Evolutionary conservation across 2,888 invertebrate species (phyloP).

Genomic region (Xanthia icteritia): DNA sequence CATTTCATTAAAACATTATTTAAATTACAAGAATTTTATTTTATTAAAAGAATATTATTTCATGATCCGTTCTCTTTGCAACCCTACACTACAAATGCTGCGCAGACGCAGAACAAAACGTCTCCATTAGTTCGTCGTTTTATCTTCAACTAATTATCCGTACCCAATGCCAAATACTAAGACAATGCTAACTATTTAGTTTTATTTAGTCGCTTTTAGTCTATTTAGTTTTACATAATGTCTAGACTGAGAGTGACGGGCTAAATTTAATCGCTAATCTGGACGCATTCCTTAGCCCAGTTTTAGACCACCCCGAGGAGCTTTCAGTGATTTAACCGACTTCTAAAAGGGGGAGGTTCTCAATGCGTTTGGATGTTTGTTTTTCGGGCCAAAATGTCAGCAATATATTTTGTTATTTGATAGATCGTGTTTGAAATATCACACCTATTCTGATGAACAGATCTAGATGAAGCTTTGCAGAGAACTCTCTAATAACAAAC

Average conservation of each 20-base stretch:
- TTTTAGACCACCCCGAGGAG: conserved; percentile 30
- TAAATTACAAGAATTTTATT: too few species aligned
- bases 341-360: neutral
- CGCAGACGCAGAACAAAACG: conserved; percentile 68
- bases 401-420: too few species aligned
- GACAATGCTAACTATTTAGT: conserved; percentile 64
- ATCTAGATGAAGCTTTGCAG: neutral
- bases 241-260: conserved; percentile 60
- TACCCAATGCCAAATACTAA: conserved; percentile 74
- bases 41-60: neutral
- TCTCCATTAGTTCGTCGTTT: conserved; percentile 57
- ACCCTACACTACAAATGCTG: conserved; percentile 70
- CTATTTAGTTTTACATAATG: conserved; percentile 64
- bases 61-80: conserved; percentile 43
- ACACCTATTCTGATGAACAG: neutral
- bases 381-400: neutral
- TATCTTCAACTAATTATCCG: conserved; percentile 75
- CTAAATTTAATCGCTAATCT: conserved; percentile 38
- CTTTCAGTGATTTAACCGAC: neutral
- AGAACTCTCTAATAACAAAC: neutral
- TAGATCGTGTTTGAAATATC: too few species aligned
- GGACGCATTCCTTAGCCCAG: conserved; percentile 31
- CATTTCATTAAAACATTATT: too few species aligned
- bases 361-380: too few species aligned
- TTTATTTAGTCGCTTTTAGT: conserved; percentile 57